phyloP scores from a whole-genome alignment of 2,797 vertebrate genomes.

The Syncerus caffer region DNA sequence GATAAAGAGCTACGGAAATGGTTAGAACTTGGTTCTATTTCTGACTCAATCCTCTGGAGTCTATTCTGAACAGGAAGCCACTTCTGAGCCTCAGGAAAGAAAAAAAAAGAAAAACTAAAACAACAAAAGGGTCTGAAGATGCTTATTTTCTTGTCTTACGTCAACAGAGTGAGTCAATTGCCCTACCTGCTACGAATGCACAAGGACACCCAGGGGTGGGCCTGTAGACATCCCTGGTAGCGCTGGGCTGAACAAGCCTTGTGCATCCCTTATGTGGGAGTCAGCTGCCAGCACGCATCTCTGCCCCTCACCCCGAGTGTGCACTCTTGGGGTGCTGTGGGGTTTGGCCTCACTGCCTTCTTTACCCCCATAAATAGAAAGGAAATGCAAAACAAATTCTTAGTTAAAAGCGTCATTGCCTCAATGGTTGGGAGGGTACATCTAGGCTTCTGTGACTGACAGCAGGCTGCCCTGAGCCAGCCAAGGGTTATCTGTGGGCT shows the following conservation, averaged over 20 bases:
- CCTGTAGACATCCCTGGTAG: slow-evolving; percentile 60
- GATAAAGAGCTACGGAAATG: neutral
- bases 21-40: slow-evolving; percentile 49
- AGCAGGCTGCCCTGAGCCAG: neutral
- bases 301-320: slow-evolving; percentile 55
- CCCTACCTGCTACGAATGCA: slow-evolving; percentile 62
- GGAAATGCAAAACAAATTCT: slow-evolving; percentile 64
- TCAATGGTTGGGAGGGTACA: neutral
- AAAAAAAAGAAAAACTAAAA: neutral
- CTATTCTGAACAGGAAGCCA: slow-evolving; percentile 48
- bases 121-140: slow-evolving; percentile 30
- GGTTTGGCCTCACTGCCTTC: slow-evolving; percentile 52
- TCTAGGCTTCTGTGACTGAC: slow-evolving; percentile 15
- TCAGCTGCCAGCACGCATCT: slow-evolving; percentile 47
- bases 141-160: slow-evolving; percentile 44
- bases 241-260: slow-evolving; percentile 68
- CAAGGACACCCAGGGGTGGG: slow-evolving; percentile 70
- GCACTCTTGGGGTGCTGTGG: neutral
- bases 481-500: neutral
- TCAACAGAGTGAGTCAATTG: slow-evolving; percentile 44
- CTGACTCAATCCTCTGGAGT: slow-evolving; percentile 62
- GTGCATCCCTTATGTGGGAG: slow-evolving; percentile 55
- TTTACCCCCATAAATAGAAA: slow-evolving; percentile 55
- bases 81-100: neutral
- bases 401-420: slow-evolving; percentile 56